phyloP scores from a whole-genome alignment of 2,113 vertebrate species.

The Morone chrysops region DNA sequence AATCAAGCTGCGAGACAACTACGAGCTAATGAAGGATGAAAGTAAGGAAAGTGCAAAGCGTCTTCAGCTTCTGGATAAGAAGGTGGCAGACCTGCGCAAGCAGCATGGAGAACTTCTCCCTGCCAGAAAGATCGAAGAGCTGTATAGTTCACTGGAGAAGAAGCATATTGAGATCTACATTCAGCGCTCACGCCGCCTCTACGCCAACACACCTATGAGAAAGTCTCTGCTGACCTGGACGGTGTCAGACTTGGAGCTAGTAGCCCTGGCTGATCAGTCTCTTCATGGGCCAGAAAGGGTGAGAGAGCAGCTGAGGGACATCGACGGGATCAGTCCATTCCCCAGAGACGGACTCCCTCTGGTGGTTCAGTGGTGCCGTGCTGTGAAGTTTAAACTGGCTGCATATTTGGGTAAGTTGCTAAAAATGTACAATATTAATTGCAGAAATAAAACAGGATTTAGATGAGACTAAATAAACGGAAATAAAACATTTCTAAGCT shows the following conservation, averaged over 20 bases:
- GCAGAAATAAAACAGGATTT: neutral
- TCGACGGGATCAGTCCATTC: slow-evolving; percentile 91
- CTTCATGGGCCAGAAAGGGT: slow-evolving; percentile 91
- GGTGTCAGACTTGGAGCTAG: slow-evolving; percentile 89
- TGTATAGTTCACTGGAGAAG: slow-evolving; percentile 95
- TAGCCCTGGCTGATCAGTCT: slow-evolving; percentile 89
- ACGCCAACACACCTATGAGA: slow-evolving; percentile 96
- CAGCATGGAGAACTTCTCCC: slow-evolving; percentile 96
- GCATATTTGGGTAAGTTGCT: slow-evolving; percentile 90
- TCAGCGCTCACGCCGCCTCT: slow-evolving; percentile 95
- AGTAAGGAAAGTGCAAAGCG: slow-evolving; percentile 97
- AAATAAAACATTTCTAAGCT: neutral
- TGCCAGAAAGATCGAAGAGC: slow-evolving; percentile 97
- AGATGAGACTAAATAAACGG: neutral
- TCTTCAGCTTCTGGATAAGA: slow-evolving; percentile 92
- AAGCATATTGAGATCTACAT: slow-evolving; percentile 99
- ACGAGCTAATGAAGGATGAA: slow-evolving; percentile 98
- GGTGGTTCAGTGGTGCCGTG: slow-evolving; percentile 95
- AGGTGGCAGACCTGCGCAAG: slow-evolving; percentile 94
- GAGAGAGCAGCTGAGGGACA: slow-evolving; percentile 89
- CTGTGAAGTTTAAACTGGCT: slow-evolving; percentile 89
- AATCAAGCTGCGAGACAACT: slow-evolving; percentile 97
- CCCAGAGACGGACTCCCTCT: slow-evolving; percentile 91
- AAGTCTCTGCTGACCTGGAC: slow-evolving; percentile 96
- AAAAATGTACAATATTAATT: neutral